Percentiles rank a stretch among this genome's conserved stretches.
Conservation (phyloP, 1,140 invertebrate genomes). For the Hypothenemus hampei region DNA sequence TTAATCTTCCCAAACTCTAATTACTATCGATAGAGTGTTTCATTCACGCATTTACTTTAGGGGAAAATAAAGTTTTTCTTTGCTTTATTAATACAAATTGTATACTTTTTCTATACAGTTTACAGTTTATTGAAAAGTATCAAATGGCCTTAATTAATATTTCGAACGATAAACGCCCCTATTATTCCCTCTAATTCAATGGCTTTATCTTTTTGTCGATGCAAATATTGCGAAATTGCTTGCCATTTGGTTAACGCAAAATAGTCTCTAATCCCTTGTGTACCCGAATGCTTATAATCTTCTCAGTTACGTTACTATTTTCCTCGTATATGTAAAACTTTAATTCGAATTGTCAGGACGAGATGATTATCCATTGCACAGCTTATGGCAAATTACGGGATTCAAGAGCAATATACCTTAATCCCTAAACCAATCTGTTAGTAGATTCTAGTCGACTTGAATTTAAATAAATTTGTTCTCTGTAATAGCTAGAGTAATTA, state of each 20-base stretch:
- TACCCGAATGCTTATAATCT: slow-evolving; percentile 9
- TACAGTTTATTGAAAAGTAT: no score
- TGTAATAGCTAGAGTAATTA: neutral
- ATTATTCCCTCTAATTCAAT: no score
- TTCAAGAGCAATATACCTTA: slow-evolving; percentile 2
- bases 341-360: neutral
- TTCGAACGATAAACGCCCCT: no score
- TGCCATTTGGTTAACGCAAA: slow-evolving; percentile 3
- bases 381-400: neutral
- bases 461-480: neutral
- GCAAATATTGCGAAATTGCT: slow-evolving; percentile 1
- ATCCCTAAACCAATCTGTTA: neutral
- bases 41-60: slow-evolving; percentile 14
- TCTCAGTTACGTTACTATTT: neutral
- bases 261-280: slow-evolving; percentile 1
- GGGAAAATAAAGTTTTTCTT: slow-evolving; percentile 11
- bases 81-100: no score
- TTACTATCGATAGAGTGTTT: slow-evolving; percentile 17
- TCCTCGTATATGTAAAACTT: slow-evolving; percentile 1
- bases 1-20: slow-evolving; percentile 16
- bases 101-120: no score
- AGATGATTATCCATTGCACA: slow-evolving; percentile 4
- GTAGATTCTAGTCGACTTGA: neutral
- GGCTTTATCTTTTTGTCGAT: no score
- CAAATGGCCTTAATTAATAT: no score